Base-by-base conservation (phyloP, 2,888 invertebrate species). In the Andrena fulva region DNA sequence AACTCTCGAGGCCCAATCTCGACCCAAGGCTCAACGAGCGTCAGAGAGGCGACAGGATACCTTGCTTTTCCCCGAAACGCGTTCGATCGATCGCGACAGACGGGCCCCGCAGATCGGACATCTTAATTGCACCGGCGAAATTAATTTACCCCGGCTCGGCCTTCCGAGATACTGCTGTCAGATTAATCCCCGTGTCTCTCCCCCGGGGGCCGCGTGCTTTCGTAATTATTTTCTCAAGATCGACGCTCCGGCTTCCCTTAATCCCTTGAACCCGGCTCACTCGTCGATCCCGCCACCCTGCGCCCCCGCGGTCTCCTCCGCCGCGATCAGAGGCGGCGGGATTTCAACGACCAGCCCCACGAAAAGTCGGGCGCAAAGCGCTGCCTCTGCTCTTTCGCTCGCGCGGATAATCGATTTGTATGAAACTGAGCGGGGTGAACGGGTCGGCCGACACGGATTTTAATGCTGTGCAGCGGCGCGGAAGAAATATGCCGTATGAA, bases 101-200 rank as follows among this genome's bases (percentile, higher is more conserved):
- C 62, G 35, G 27, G 70, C 31, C 69, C 8, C 75, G 54, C 77
- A 76, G 81, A 87, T 87, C 62, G 80, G 77, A 85, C 85, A 85
- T 88, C 86, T 88, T 88, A 88, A 88, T 88, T 88, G 86, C 88
- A 63, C 75, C 72, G 64, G 69, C 83, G 77, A 88, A 88, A 88
- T 88, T 87, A 88, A 88, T 88, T 87, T 86, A 78, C 77, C 67
- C 71, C 35, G 64, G 60, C 67, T 48, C 50, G 71, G 59, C 54
- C 76, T 77, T 66, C 77, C 87, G 77, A 87, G 87, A 87, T 87
- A 80, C 62, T 67, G 64, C 81, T 85, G 84, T 87, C 87, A 87
- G 87, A 87, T 87, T 85, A 87, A 84, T 84, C 71, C 81, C 16
- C 80, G 56, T 62, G 70, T 82, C 77, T 76, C 77, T 70, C 54